A percentile compares a stretch with the other conserved stretches of the same genome.
These are phyloP conservation scores for Tokudaia tokunoshimensis DNA, from an alignment of 2,797 vertebrate species.

Conservation along the genomic window DNA sequence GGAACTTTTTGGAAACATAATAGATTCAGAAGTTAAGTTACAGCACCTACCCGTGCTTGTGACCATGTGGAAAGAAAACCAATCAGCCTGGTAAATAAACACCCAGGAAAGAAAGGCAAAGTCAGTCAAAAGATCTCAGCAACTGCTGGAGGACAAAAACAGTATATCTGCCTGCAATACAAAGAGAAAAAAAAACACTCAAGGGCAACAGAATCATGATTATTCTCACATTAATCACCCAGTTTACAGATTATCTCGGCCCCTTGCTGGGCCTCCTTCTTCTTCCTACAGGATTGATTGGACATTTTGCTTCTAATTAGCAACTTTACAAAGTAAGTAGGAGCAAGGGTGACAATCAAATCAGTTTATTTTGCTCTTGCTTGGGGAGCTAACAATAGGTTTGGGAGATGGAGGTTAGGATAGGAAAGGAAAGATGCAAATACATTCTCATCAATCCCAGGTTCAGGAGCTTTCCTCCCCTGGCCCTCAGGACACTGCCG, in stretches of 20 bases:
- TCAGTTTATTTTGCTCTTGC: slow-evolving; percentile 42
- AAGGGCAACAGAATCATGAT: slow-evolving; percentile 28
- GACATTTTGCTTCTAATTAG: slow-evolving; percentile 74
- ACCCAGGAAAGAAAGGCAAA: not conserved
- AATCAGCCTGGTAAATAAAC: not conserved
- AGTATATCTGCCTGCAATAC: not conserved
- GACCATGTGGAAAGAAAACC: not conserved
- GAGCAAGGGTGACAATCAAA: slow-evolving; percentile 45
- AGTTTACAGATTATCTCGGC: slow-evolving; percentile 59
- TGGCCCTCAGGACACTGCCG: not conserved
- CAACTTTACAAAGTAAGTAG: slow-evolving; percentile 61
- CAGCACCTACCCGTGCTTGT: not conserved
- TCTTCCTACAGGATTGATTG: slow-evolving; percentile 64
- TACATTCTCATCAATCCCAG: slow-evolving; percentile 26
- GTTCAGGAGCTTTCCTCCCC: not conserved
- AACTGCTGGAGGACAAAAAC: not conserved
- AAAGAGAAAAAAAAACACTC: not conserved
- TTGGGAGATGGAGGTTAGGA: not conserved
- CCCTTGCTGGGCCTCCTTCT: slow-evolving; percentile 62
- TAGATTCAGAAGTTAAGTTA: not conserved
- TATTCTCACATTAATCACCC: slow-evolving; percentile 66
- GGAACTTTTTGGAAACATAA: not conserved
- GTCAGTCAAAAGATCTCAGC: not conserved
- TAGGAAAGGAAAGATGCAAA: slow-evolving; percentile 54
- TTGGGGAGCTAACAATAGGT: slow-evolving; percentile 12